Evolutionary conservation across 1,140 invertebrate species (phyloP).

Genomic region (Helicoverpa armigera): DNA sequence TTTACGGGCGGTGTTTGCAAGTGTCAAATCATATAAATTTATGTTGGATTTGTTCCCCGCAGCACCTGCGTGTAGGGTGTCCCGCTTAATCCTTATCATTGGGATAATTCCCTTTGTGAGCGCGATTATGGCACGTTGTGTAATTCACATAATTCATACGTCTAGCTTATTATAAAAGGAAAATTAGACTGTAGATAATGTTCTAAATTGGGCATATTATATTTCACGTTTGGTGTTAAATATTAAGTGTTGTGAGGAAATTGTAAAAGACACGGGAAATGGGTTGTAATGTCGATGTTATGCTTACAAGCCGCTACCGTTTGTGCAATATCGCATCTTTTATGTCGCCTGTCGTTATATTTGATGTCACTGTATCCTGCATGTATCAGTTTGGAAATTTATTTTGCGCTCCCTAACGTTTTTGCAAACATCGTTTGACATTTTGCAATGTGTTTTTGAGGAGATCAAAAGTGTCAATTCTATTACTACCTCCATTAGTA

Average conservation of each 20-base stretch:
- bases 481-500: too few relatives aligned
- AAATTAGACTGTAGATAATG: conserved; percentile 35
- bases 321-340: background rate
- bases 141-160: conserved; percentile 49
- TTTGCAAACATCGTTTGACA: background rate
- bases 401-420: too few relatives aligned
- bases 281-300: conserved; percentile 5
- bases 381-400: too few relatives aligned
- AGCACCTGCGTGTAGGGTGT: conserved; percentile 71
- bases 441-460: background rate
- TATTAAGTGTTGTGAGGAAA: background rate
- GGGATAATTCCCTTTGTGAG: conserved; percentile 59
- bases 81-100: conserved; percentile 61
- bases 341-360: background rate
- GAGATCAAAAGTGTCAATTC: too few relatives aligned
- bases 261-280: conserved; percentile 7
- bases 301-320: conserved; percentile 1
- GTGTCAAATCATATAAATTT: conserved; percentile 82
- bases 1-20: conserved; percentile 65
- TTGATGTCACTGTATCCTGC: background rate
- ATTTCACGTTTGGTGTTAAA: background rate
- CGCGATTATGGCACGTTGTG: conserved; percentile 40
- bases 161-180: conserved; percentile 43
- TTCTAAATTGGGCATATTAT: conserved; percentile 19
- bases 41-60: conserved; percentile 69